Conservation (phyloP, 2,888 invertebrate genomes). For the Embidobia sp. region DNA sequence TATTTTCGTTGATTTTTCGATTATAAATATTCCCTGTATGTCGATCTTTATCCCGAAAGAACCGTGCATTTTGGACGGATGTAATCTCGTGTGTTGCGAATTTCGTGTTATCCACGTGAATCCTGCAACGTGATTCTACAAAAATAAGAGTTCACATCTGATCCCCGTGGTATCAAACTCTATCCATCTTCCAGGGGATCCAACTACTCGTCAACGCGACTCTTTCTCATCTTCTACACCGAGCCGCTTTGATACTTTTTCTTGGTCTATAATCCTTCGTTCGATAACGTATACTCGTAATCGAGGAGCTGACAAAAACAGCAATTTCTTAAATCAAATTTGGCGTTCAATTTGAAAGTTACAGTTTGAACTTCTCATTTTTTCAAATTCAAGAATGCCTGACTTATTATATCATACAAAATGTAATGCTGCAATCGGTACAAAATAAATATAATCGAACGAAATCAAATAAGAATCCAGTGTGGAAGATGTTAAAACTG, state of each 20-base stretch:
- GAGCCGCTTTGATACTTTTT: constrained; percentile 36
- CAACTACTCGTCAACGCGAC: constrained; percentile 48
- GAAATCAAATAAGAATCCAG: no score
- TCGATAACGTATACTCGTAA: constrained; percentile 26
- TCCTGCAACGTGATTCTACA: constrained; percentile 55
- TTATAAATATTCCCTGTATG: constrained; percentile 12
- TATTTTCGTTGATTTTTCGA: neutral
- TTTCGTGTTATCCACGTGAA: constrained; percentile 48
- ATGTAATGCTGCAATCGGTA: no score
- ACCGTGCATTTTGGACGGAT: constrained; percentile 48
- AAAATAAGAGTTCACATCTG: constrained; percentile 62
- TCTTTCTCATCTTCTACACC: constrained; percentile 36
- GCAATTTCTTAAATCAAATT: neutral
- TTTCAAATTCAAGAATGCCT: no score
- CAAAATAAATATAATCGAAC: no score
- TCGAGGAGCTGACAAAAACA: constrained; percentile 14
- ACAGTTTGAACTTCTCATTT: no score
- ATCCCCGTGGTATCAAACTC: constrained; percentile 58
- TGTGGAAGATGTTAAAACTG: no score
- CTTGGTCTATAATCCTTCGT: constrained; percentile 1
- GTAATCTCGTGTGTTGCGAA: constrained; percentile 51
- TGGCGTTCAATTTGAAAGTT: neutral
- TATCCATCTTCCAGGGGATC: constrained; percentile 57
- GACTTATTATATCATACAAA: no score
- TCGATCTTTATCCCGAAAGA: constrained; percentile 25